phyloP scores from a whole-genome alignment of 2,888 invertebrate species.

The Ophraella communa region DNA sequence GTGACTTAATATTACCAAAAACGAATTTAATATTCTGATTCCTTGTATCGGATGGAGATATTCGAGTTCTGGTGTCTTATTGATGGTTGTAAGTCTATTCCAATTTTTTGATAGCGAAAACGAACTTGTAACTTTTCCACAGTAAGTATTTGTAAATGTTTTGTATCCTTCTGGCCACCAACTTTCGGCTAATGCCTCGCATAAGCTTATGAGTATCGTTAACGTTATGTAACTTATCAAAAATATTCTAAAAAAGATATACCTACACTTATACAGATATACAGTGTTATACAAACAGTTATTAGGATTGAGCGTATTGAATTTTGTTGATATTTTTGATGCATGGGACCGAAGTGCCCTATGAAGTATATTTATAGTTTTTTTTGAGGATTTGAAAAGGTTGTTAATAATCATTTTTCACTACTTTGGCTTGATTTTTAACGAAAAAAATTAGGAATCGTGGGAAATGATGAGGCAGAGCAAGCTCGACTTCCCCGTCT shows the following conservation, averaged over 20 bases:
- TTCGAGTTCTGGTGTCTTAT: constrained; percentile 32
- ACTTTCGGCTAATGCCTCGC: constrained; percentile 19
- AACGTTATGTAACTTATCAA: constrained; percentile 26
- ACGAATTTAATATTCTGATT: constrained; percentile 36
- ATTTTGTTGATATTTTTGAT: too few relatives aligned
- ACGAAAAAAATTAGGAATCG: too few relatives aligned
- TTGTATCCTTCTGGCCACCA: constrained; percentile 14
- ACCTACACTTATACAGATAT: too few relatives aligned
- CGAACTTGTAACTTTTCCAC: constrained; percentile 5
- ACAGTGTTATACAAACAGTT: too few relatives aligned
- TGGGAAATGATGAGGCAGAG: too few relatives aligned
- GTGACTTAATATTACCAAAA: constrained; percentile 42
- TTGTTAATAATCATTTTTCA: too few relatives aligned
- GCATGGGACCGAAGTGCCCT: too few relatives aligned
- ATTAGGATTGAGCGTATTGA: too few relatives aligned
- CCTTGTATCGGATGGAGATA: constrained; percentile 41
- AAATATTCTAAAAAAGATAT: constrained; percentile 31
- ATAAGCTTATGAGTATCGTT: constrained; percentile 29
- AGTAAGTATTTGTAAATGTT: neutral
- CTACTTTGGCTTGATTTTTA: too few relatives aligned
- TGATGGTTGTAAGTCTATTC: constrained; percentile 36
- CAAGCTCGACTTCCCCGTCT: too few relatives aligned
- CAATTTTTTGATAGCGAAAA: constrained; percentile 42
- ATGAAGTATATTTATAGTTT: too few relatives aligned
- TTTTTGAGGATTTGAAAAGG: too few relatives aligned